phyloP scores from a whole-genome alignment of 2,113 vertebrate genomes.

The Pollachius pollachius region DNA sequence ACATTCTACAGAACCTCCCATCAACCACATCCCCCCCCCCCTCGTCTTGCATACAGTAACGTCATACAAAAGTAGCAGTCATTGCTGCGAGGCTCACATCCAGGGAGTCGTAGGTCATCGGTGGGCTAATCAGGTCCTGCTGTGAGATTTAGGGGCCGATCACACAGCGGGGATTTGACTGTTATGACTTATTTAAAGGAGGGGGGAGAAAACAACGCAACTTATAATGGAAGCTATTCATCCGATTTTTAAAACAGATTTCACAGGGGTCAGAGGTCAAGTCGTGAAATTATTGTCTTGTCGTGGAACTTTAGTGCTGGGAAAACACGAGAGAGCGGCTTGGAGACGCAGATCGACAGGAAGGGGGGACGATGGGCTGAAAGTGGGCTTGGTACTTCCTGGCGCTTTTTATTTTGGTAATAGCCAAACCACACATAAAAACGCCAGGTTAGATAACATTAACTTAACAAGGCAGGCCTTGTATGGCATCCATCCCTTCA shows the following conservation, averaged over 20 bases:
- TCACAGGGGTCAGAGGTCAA: not conserved
- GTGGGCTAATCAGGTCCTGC: not conserved
- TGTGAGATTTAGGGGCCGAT: not conserved
- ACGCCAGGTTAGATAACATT: not conserved
- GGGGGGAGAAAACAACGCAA: not conserved
- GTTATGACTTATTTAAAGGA: not conserved
- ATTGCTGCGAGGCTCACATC: not conserved
- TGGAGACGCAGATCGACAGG: not conserved
- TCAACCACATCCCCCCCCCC: not conserved
- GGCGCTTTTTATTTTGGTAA: not conserved
- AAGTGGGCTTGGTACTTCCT: not conserved
- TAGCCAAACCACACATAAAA: not conserved
- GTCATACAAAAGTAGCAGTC: not conserved
- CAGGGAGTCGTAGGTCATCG: not conserved
- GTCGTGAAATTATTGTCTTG: not conserved
- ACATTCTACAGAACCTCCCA: too few relatives aligned
- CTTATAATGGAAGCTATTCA: not conserved
- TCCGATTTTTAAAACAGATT: not conserved
- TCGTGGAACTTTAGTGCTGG: not conserved
- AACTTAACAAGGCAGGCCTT: not conserved
- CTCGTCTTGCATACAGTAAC: not conserved
- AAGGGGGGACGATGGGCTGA: too few relatives aligned
- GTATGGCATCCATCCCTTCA: too few relatives aligned
- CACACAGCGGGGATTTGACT: not conserved
- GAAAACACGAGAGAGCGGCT: not conserved